phyloP scores from a whole-genome alignment of 2,888 invertebrate species.

The Acrocera orbiculus region DNA sequence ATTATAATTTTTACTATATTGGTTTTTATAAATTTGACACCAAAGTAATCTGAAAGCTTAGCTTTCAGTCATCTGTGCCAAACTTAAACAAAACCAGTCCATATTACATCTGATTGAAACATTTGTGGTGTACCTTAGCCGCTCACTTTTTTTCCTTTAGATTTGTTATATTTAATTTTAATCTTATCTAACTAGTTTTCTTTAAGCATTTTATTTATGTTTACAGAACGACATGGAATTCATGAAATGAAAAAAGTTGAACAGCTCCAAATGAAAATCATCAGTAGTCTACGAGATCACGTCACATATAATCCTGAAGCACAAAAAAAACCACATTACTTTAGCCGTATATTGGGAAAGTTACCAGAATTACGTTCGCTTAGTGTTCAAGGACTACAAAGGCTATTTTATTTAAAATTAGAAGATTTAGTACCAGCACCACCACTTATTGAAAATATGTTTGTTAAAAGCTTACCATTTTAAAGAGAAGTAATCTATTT shows the following conservation, averaged over 20 bases:
- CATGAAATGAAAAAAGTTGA: slow-evolving; percentile 85
- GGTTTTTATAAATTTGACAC: too few relatives aligned
- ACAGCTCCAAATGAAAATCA: slow-evolving; percentile 90
- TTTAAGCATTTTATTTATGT: slow-evolving; percentile 2
- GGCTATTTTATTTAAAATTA: slow-evolving; percentile 84
- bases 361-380: slow-evolving; percentile 82
- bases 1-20: too few relatives aligned
- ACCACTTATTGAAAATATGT: slow-evolving; percentile 87
- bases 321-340: slow-evolving; percentile 80
- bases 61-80: too few relatives aligned
- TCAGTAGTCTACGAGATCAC: slow-evolving; percentile 87
- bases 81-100: too few relatives aligned
- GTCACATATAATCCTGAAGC: slow-evolving; percentile 83
- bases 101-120: too few relatives aligned
- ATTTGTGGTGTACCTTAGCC: too few relatives aligned
- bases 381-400: slow-evolving; percentile 82
- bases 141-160: too few relatives aligned
- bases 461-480: slow-evolving; percentile 85
- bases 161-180: too few relatives aligned
- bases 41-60: too few relatives aligned
- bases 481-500: slow-evolving; percentile 35
- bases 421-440: slow-evolving; percentile 86
- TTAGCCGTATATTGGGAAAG: slow-evolving; percentile 81
- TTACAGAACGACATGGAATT: slow-evolving; percentile 76
- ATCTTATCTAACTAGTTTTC: too few relatives aligned